These are phyloP conservation scores for Molossus molossus DNA, from an alignment of 2,797 vertebrate species.

Conservation along the genomic window DNA sequence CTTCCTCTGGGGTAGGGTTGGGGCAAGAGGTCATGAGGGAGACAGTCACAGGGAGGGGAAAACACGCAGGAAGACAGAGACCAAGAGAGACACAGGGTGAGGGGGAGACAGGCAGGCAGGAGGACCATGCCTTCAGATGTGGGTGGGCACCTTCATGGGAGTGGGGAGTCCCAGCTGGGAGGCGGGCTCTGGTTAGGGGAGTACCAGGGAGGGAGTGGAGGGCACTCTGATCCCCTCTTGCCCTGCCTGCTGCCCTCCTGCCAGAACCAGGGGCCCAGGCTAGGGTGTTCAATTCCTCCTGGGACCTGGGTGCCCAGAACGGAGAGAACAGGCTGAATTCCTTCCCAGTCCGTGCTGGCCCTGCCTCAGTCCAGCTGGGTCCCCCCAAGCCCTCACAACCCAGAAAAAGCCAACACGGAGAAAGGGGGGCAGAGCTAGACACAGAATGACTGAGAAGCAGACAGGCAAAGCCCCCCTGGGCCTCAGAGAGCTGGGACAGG, in stretches of 20 bases:
- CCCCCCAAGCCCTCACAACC: conserved; percentile 51
- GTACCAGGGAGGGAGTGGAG: neutral
- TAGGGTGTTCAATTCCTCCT: neutral
- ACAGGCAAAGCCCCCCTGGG: neutral
- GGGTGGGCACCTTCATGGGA: neutral
- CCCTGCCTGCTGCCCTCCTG: conserved; percentile 59
- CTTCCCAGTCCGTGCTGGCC: conserved; percentile 23
- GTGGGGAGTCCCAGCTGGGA: conserved; percentile 26
- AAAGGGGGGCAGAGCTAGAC: conserved; percentile 53
- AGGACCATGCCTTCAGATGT: neutral
- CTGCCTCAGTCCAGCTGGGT: conserved; percentile 36
- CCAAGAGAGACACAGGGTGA: conserved; percentile 82
- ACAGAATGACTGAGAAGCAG: conserved; percentile 55
- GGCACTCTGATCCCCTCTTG: neutral
- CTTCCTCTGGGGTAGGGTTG: conserved; percentile 60
- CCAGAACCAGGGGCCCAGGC: neutral
- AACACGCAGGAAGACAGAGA: conserved; percentile 78
- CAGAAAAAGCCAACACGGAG: conserved; percentile 64
- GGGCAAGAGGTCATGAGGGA: conserved; percentile 17
- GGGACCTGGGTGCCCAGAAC: conserved; percentile 10
- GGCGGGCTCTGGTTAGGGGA: neutral
- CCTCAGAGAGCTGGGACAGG: neutral
- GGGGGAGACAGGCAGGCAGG: conserved; percentile 39
- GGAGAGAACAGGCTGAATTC: neutral
- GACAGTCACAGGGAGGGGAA: conserved; percentile 67